Conservation (phyloP, 2,888 invertebrate species). For the Euphydryas editha region DNA sequence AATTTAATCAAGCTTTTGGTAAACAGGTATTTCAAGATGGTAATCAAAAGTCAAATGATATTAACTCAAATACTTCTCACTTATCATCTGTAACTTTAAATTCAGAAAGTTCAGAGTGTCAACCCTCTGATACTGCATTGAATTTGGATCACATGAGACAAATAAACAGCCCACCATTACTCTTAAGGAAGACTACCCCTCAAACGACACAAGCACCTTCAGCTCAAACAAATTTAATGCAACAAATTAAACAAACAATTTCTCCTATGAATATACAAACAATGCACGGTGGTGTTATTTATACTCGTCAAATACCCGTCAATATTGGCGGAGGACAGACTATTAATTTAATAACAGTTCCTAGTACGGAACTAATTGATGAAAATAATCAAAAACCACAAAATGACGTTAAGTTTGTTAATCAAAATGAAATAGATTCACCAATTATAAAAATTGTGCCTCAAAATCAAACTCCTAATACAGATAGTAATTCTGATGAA, state of each 20-base stretch:
- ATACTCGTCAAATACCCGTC: conserved; percentile 88
- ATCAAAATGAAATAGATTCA: conserved; percentile 67
- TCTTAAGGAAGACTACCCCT: conserved; percentile 64
- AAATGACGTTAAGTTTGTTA: conserved; percentile 54
- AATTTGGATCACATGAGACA: conserved; percentile 69
- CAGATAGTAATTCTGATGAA: conserved; percentile 61
- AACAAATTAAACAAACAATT: conserved; percentile 79
- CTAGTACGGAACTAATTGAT: conserved; percentile 73
- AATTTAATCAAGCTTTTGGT: conserved; percentile 91
- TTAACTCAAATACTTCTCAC: conserved; percentile 56
- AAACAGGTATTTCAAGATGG: conserved; percentile 86
- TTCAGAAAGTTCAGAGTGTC: conserved; percentile 60
- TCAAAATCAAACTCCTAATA: conserved; percentile 60
- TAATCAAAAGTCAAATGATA: conserved; percentile 61
- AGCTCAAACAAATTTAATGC: conserved; percentile 65
- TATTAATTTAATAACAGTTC: conserved; percentile 83
- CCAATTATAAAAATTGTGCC: conserved; percentile 79
- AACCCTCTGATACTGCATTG: conserved; percentile 61
- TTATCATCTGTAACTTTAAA: conserved; percentile 49
- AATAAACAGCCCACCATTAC: conserved; percentile 68
- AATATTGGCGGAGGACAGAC: conserved; percentile 83
- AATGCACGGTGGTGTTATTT: conserved; percentile 87
- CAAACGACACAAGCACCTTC: conserved; percentile 57
- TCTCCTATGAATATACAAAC: conserved; percentile 84
- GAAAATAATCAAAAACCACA: conserved; percentile 72